phyloP scores from a whole-genome alignment of 2,797 vertebrate genomes.

The Myotis findleyi region DNA sequence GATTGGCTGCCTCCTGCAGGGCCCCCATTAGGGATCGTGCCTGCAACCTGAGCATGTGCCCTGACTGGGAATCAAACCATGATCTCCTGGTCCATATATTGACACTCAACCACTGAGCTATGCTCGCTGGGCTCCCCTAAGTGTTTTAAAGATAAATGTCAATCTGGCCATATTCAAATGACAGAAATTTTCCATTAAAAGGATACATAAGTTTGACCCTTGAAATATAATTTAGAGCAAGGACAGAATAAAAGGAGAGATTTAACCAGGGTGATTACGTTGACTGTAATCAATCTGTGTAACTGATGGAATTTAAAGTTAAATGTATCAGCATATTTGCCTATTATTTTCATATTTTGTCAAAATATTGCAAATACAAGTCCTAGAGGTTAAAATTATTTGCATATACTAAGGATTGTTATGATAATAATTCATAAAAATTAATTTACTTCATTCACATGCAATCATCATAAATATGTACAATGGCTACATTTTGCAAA shows the following conservation, averaged over 20 bases:
- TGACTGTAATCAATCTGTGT: not conserved
- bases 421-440: slow-evolving; percentile 43
- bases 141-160: slow-evolving; percentile 55
- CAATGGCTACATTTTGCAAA: not conserved
- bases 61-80: too few relatives aligned
- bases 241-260: not conserved
- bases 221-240: not conserved
- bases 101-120: too few relatives aligned
- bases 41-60: too few relatives aligned
- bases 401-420: not conserved
- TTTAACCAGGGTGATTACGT: slow-evolving; percentile 12
- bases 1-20: too few relatives aligned
- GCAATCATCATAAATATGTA: not conserved
- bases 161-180: not conserved
- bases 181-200: slow-evolving; percentile 18
- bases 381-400: slow-evolving; percentile 31
- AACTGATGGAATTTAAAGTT: slow-evolving; percentile 12
- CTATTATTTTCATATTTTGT: slow-evolving; percentile 43
- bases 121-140: not conserved
- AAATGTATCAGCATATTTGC: not conserved
- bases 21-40: too few relatives aligned
- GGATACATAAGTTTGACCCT: not conserved
- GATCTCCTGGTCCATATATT: too few relatives aligned
- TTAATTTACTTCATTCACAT: slow-evolving; percentile 52
- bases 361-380: slow-evolving; percentile 37